Evolutionary conservation across 2,888 invertebrate genomes (phyloP), one percentile per base, ranked within the genome.

Genomic region (Luperina testacea): DNA sequence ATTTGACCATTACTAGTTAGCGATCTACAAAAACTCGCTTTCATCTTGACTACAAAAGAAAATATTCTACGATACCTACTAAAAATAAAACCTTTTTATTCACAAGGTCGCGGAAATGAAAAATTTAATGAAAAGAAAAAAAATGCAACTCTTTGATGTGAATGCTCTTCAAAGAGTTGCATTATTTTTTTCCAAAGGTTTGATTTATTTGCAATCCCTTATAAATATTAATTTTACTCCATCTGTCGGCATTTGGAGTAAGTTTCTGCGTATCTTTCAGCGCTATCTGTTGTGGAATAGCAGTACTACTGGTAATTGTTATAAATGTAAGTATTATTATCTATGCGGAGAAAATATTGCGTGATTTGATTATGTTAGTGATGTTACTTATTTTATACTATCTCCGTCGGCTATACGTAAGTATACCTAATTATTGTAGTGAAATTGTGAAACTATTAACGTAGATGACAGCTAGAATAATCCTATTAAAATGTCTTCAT

Each of bases 201-300:
- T 65, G 24, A 68, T 51, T 65, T 17, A 61, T n/a, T 77, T 78
- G 32, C n/a, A 72, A 42, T 32, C 2, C 24, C 45, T 27, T 63
- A n/a, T 59, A 20, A 65, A 63, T 32, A n/a, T 13, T n/a, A 5
- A 51, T 53, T 48, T 38, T 24, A 8, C 27, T 78, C 76, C 84
- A 84, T 78, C 89, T 90, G 32, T 79, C n/a, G 70, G 61, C 15
- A 11, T 57, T 57, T 20, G 7, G 5, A 59, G n/a, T 24, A 67
- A 67, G 15, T 20, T 2, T 45, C 0, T 17, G 2, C 0, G 2
- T 45, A 32, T 61, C 5, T 27, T 42, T 53, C 45, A 75, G 67
- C 73, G 88, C 83, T 81, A 84, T 82, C 88, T 88, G 53, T 76
- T 79, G 61, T 48, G 17, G 45, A 88, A 73, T 88, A 88, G 88